A percentile compares a stretch with the other conserved stretches of the same genome.
Evolutionary conservation across 2,113 vertebrate species (phyloP).

Genomic region (Ondatra zibethicus): DNA sequence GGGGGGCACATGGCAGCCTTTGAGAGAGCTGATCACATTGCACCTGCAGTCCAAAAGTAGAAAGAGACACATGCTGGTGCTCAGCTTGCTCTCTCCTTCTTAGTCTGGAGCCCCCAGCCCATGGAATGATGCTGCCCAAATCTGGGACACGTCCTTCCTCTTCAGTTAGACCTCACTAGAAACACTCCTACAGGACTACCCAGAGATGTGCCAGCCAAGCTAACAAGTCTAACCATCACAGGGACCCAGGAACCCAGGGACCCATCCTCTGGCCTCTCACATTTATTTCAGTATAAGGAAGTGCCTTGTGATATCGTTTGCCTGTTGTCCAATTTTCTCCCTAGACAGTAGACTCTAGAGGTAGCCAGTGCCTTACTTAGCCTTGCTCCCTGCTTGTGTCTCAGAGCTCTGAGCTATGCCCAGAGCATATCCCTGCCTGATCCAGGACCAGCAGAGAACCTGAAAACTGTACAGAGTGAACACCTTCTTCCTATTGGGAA

Average conservation of each 20-base stretch:
- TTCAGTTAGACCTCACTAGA: background rate
- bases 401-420: background rate
- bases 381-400: fast-evolving
- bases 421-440: fast-evolving
- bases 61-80: background rate
- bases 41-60: background rate
- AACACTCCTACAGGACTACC: background rate
- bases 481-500: background rate
- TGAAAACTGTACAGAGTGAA: fast-evolving
- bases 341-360: background rate
- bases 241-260: background rate
- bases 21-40: too few relatives aligned
- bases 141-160: background rate
- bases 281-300: background rate
- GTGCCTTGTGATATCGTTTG: background rate
- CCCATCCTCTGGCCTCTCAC: too few relatives aligned
- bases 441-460: fast-evolving
- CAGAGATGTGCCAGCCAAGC: background rate
- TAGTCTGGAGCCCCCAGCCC: background rate
- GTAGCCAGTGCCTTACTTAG: background rate
- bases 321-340: background rate
- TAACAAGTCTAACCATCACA: background rate
- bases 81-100: background rate
- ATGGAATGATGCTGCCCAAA: background rate
- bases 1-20: background rate